Percentiles rank a stretch among this genome's conserved stretches.
These are phyloP conservation scores for Bucco capensis DNA, from an alignment of 2,113 vertebrate genomes.

Conservation along the genomic window DNA sequence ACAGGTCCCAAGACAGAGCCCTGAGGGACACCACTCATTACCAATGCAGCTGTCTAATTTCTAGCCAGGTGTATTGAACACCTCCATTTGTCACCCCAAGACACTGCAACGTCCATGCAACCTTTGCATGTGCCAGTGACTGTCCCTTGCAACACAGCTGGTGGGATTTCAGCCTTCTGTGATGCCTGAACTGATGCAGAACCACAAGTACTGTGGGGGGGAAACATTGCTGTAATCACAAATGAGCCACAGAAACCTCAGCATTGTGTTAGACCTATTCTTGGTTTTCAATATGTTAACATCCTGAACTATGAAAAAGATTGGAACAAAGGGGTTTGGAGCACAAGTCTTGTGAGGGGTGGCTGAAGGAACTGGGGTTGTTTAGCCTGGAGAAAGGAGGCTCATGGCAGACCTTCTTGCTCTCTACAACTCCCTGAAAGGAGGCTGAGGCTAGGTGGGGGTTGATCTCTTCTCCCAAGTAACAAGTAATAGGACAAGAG, in stretches of 20 bases:
- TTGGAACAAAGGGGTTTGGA: neutral
- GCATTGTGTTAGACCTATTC: neutral
- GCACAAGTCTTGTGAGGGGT: no score
- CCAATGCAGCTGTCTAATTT: neutral
- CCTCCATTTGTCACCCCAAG: neutral
- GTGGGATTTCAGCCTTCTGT: neutral
- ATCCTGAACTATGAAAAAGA: neutral
- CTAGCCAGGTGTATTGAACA: neutral
- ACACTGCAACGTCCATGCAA: neutral
- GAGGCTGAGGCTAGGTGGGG: no score
- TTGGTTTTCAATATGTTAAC: neutral
- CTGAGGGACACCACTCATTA: no score
- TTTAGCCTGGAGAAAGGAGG: no score
- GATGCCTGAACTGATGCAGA: neutral
- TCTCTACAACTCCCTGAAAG: no score
- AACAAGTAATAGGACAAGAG: no score
- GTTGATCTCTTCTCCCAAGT: no score
- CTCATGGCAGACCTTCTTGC: no score
- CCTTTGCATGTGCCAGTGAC: accelerated
- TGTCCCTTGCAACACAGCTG: neutral
- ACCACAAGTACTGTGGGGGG: neutral
- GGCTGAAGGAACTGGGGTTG: no score
- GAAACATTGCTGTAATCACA: neutral
- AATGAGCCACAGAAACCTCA: neutral
- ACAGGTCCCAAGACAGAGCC: no score